Conservation (phyloP, 2,113 vertebrate species). For the Gymnarchus niloticus region DNA sequence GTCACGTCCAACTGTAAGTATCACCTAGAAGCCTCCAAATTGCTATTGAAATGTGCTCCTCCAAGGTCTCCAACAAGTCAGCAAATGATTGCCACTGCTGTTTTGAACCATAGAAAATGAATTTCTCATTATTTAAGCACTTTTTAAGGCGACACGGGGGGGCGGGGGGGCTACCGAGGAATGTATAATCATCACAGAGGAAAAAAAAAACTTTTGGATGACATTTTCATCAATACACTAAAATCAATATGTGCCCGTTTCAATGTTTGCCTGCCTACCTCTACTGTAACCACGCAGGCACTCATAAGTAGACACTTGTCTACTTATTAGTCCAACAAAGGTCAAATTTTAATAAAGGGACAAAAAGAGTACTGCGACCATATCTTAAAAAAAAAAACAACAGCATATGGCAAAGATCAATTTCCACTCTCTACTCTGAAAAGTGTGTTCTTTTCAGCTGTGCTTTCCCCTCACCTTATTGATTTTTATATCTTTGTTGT, state of each 20-base stretch:
- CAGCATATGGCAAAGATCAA: slow-evolving; percentile 23
- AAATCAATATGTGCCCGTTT: slow-evolving; percentile 18
- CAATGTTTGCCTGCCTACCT: neutral
- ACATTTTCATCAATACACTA: neutral
- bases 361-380: neutral
- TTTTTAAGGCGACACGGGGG: neutral
- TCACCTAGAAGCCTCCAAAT: neutral
- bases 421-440: neutral
- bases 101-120: neutral
- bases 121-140: slow-evolving; percentile 5
- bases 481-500: slow-evolving; percentile 10
- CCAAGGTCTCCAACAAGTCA: neutral
- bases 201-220: neutral
- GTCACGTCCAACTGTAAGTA: neutral
- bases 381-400: slow-evolving; percentile 18
- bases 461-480: slow-evolving; percentile 3
- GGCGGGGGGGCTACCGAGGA: neutral
- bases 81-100: slow-evolving; percentile 13
- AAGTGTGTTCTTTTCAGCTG: neutral
- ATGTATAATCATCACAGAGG: slow-evolving; percentile 1
- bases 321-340: neutral
- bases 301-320: neutral
- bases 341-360: slow-evolving; percentile 11
- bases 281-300: neutral
- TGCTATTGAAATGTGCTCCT: neutral